These are phyloP conservation scores for Lochmaea crataegi DNA, from an alignment of 2,888 invertebrate species.

Conservation along the genomic window DNA sequence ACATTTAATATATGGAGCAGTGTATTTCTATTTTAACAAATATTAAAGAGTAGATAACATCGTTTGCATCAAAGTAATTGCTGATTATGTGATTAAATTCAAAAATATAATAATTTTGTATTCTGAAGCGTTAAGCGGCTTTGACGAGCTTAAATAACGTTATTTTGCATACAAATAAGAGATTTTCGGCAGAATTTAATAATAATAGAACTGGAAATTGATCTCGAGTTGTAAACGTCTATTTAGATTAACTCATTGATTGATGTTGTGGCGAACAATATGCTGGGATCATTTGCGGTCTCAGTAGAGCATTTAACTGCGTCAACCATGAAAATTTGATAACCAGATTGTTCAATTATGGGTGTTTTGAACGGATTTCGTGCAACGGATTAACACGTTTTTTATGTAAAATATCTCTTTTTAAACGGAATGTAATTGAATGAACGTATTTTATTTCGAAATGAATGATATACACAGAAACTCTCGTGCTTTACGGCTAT, in stretches of 20 bases:
- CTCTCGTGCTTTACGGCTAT: too few species aligned
- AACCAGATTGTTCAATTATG: slow-evolving; percentile 6
- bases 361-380: not conserved
- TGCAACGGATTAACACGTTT: not conserved
- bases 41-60: too few species aligned
- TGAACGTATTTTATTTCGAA: too few species aligned
- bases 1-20: too few species aligned
- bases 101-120: too few species aligned
- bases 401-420: not conserved
- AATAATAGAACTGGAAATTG: not conserved
- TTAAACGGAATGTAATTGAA: not conserved
- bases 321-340: slow-evolving; percentile 18
- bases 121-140: too few species aligned
- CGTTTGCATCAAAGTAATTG: too few species aligned
- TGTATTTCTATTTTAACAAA: too few species aligned
- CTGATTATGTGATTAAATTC: too few species aligned
- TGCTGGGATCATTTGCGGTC: slow-evolving; percentile 27
- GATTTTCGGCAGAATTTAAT: slow-evolving; percentile 3
- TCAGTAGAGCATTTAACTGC: slow-evolving; percentile 19
- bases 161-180: slow-evolving; percentile 3
- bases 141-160: not conserved
- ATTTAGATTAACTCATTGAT: slow-evolving; percentile 22
- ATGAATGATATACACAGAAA: too few species aligned
- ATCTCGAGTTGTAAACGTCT: slow-evolving; percentile 5
- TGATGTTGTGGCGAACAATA: slow-evolving; percentile 15